phyloP scores from a whole-genome alignment of 2,888 invertebrate genomes.

The Tubulanus polymorphus region DNA sequence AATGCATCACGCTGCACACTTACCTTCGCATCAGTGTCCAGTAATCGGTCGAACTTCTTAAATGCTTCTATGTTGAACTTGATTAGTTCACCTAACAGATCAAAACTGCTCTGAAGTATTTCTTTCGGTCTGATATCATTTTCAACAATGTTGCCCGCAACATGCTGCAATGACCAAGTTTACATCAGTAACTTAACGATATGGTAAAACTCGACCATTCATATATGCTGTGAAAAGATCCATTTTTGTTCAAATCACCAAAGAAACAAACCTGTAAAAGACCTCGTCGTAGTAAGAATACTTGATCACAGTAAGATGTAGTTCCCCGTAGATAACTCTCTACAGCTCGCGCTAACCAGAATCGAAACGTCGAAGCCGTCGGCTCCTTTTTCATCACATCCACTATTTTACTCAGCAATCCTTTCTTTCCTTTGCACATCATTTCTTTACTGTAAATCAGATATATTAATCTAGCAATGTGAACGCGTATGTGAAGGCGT shows the following conservation, averaged over 20 bases:
- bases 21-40: constrained; percentile 45
- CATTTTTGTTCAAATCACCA: too few relatives aligned
- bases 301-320: constrained; percentile 53
- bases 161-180: constrained; percentile 45
- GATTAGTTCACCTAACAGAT: constrained; percentile 54
- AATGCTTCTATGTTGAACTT: constrained; percentile 55
- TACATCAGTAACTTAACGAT: not conserved
- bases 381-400: constrained; percentile 54
- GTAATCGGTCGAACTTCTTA: constrained; percentile 47
- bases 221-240: not conserved
- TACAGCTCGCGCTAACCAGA: constrained; percentile 54
- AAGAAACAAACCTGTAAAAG: constrained; percentile 51
- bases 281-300: constrained; percentile 52
- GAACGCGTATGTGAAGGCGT: not conserved
- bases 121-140: constrained; percentile 50
- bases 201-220: not conserved
- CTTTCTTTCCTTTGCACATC: constrained; percentile 51
- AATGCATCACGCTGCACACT: constrained; percentile 6
- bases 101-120: constrained; percentile 55
- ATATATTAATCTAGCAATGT: not conserved
- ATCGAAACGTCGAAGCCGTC: constrained; percentile 52
- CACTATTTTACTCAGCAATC: constrained; percentile 51
- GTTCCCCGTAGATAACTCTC: constrained; percentile 53
- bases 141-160: constrained; percentile 50
- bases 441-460: constrained; percentile 35